Conservation (phyloP, 2,113 vertebrate species). For the Sinosuthora webbiana region DNA sequence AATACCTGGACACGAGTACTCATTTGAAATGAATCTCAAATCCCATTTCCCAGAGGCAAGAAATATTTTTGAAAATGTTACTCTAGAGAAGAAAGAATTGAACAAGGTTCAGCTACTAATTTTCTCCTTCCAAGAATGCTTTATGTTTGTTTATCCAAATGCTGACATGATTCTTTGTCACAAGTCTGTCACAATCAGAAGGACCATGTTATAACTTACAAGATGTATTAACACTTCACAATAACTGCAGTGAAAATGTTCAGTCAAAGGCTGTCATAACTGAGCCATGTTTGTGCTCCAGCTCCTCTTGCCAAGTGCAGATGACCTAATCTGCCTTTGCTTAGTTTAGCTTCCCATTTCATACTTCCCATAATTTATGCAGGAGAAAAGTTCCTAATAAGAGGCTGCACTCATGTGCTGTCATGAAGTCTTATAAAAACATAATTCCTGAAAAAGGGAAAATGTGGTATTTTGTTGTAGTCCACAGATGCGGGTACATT, state of each 20-base stretch:
- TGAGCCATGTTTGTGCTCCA: not conserved
- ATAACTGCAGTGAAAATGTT: not conserved
- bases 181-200: conserved; percentile 2
- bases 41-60: not conserved
- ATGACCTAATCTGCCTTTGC: conserved; percentile 20
- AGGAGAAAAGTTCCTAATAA: not conserved
- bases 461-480: not conserved
- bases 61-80: not conserved
- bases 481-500: rapidly evolving
- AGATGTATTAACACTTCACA: not conserved
- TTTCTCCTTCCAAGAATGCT: not conserved
- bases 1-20: not conserved
- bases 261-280: conserved; percentile 4
- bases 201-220: not conserved
- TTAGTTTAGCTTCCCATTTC: not conserved
- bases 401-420: not conserved
- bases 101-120: not conserved
- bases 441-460: not conserved
- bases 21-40: not conserved
- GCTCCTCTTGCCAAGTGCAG: not conserved
- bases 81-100: not conserved
- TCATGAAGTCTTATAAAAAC: not conserved
- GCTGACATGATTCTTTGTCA: not conserved
- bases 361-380: conserved; percentile 27
- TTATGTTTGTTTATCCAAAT: not conserved